These are phyloP conservation scores for Oithona nana DNA, from an alignment of 2,888 invertebrate genomes.

Conservation along the genomic window DNA sequence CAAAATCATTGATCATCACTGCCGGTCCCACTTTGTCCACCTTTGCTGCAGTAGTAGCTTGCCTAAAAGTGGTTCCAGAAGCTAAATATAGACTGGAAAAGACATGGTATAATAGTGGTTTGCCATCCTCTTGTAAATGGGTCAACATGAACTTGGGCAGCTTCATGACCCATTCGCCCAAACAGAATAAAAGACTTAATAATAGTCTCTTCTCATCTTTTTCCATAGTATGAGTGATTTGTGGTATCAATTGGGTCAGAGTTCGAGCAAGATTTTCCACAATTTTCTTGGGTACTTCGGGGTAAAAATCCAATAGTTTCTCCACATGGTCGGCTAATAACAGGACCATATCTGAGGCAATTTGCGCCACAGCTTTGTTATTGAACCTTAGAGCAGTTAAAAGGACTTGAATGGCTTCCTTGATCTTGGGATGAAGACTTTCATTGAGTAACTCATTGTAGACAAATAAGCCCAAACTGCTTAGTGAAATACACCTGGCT, in stretches of 20 bases:
- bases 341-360: slow-evolving; percentile 59
- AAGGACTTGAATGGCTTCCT: slow-evolving; percentile 46
- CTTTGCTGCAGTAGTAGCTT: slow-evolving; percentile 4
- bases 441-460: slow-evolving; percentile 34
- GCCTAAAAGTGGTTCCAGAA: slow-evolving; percentile 10
- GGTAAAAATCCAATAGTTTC: slow-evolving; percentile 47
- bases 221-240: not conserved
- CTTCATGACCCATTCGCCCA: slow-evolving; percentile 84
- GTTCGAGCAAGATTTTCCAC: slow-evolving; percentile 30
- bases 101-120: slow-evolving; percentile 43
- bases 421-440: slow-evolving; percentile 37
- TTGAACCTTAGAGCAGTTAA: slow-evolving; percentile 46
- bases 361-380: slow-evolving; percentile 23
- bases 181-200: slow-evolving; percentile 61
- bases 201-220: slow-evolving; percentile 48
- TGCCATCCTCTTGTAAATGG: slow-evolving; percentile 26
- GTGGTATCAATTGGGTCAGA: slow-evolving; percentile 4
- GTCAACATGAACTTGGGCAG: slow-evolving; percentile 34
- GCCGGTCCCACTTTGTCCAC: slow-evolving; percentile 21
- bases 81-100: slow-evolving; percentile 33
- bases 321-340: slow-evolving; percentile 59
- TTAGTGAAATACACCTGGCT: slow-evolving; percentile 71
- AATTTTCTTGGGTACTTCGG: slow-evolving; percentile 46
- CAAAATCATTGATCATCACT: slow-evolving; percentile 22
- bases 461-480: slow-evolving; percentile 55